A percentile compares a stretch with the other conserved stretches of the same genome.
Conservation (phyloP, 1,140 invertebrate species). For the Aphaenogaster ashmeadi region DNA sequence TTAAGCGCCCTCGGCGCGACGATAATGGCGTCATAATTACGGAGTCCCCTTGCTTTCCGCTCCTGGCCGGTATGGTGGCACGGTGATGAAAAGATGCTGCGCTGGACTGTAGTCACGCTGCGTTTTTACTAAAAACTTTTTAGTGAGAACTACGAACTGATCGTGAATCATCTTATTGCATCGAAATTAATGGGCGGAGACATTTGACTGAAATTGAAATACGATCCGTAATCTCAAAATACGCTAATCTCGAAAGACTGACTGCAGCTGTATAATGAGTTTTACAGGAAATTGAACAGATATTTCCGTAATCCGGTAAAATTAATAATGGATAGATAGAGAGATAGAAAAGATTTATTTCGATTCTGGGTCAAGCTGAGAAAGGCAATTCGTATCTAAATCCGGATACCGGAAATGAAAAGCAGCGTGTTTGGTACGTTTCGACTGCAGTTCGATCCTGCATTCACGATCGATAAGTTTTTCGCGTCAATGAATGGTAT, state of each 20-base stretch:
- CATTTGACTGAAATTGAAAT: neutral
- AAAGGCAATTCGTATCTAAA: slow-evolving; percentile 9
- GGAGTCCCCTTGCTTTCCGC: slow-evolving; percentile 47
- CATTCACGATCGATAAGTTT: neutral
- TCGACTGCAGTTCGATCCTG: neutral
- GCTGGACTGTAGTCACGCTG: slow-evolving; percentile 7
- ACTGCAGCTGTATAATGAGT: neutral
- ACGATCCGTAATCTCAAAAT: neutral
- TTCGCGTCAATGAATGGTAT: neutral
- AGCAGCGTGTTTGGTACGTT: neutral
- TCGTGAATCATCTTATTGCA: neutral
- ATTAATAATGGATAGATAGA: slow-evolving; percentile 13
- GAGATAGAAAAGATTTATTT: slow-evolving; percentile 23
- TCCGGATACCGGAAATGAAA: neutral
- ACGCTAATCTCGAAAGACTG: neutral
- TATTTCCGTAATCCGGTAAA: neutral
- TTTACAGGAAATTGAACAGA: neutral
- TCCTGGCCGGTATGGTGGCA: neutral
- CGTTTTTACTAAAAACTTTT: too few relatives aligned
- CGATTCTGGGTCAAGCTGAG: slow-evolving; percentile 25
- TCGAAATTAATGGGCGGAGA: neutral
- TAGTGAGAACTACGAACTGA: neutral
- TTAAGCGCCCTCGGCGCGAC: slow-evolving; percentile 72
- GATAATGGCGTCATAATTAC: slow-evolving; percentile 76
- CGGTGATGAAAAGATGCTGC: neutral